Conservation (phyloP, 2,888 invertebrate species). For the Cistogaster globosa region DNA sequence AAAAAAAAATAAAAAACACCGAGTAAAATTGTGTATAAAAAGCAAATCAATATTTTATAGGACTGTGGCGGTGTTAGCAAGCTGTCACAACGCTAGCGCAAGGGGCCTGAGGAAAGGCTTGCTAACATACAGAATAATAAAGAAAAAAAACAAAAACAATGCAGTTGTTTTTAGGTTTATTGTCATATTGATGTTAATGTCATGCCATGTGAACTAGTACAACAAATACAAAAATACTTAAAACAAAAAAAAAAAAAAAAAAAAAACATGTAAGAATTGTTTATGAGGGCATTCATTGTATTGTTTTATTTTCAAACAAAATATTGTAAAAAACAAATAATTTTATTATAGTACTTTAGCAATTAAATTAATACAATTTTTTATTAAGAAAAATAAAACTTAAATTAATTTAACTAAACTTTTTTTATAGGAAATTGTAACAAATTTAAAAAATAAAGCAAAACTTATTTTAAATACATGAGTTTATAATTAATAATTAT, state of each 20-base stretch:
- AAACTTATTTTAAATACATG: too few species aligned
- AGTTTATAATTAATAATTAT: too few species aligned
- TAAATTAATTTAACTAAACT: neutral
- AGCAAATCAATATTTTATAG: conserved; percentile 49
- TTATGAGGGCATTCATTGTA: conserved; percentile 53
- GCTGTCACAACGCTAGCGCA: neutral
- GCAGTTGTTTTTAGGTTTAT: conserved; percentile 66
- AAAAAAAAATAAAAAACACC: conserved; percentile 25
- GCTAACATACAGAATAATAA: neutral
- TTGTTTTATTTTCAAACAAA: conserved; percentile 22
- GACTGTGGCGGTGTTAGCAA: conserved; percentile 2
- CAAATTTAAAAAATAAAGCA: too few species aligned
- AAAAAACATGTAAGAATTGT: conserved; percentile 52
- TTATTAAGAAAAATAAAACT: neutral
- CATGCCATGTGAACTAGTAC: conserved; percentile 71
- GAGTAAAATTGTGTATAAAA: conserved; percentile 22
- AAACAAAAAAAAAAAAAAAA: neutral
- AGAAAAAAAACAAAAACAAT: conserved; percentile 37
- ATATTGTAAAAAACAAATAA: conserved; percentile 22
- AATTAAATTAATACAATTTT: conserved; percentile 2
- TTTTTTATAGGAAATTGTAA: too few species aligned
- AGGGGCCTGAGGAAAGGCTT: conserved; percentile 36
- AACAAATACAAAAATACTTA: neutral
- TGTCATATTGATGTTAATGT: conserved; percentile 72
- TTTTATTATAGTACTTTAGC: neutral